These are phyloP conservation scores for Drosophila anceps DNA, from an alignment of 2,888 invertebrate genomes.

Conservation along the genomic window DNA sequence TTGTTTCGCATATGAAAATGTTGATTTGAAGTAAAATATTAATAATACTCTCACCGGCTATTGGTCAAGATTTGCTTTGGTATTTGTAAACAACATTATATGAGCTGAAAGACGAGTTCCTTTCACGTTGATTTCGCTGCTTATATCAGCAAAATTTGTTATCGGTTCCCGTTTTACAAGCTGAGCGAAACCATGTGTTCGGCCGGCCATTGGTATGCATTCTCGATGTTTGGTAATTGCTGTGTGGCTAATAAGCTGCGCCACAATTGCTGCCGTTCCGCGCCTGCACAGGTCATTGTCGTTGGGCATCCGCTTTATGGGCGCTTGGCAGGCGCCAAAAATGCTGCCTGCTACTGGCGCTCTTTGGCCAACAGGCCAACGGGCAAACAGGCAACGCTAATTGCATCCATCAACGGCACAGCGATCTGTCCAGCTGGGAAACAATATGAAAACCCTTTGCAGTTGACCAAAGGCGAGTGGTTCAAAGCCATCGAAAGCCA, in stretches of 20 bases:
- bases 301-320: slow-evolving; percentile 20
- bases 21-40: not conserved
- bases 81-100: not conserved
- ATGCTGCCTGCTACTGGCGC: slow-evolving; percentile 29
- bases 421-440: slow-evolving; percentile 47
- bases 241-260: slow-evolving; percentile 36
- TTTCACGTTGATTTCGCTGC: not conserved
- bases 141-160: slow-evolving; percentile 1
- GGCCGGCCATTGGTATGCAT: not conserved
- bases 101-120: not conserved
- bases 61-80: not conserved
- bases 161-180: not conserved
- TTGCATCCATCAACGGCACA: slow-evolving; percentile 53
- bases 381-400: slow-evolving; percentile 44
- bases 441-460: slow-evolving; percentile 38
- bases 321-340: slow-evolving; percentile 27
- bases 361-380: slow-evolving; percentile 40
- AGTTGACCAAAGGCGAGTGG: slow-evolving; percentile 11
- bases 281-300: slow-evolving; percentile 11
- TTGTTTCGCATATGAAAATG: not conserved
- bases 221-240: slow-evolving; percentile 33
- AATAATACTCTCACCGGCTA: not conserved
- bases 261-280: slow-evolving; percentile 24
- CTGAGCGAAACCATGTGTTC: not conserved
- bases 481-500: slow-evolving; percentile 24